Percentiles rank a stretch among this genome's conserved stretches.
Conservation (phyloP, 2,113 vertebrate genomes). For the Oreochromis aureus region DNA sequence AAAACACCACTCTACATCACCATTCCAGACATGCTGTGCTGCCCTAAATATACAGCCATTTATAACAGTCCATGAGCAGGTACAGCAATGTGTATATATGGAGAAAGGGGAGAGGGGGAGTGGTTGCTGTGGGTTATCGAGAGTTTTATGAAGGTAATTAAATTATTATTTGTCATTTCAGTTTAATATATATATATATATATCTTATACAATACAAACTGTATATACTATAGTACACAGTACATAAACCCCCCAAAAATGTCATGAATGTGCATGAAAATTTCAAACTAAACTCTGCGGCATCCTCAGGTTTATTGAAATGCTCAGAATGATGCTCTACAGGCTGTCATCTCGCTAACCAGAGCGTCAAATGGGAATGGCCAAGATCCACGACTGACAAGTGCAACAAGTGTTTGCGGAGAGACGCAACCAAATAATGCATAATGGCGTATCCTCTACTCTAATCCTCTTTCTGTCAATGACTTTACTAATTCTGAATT, state of each 20-base stretch:
- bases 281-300: not conserved
- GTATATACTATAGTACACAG: not conserved
- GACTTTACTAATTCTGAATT: not conserved
- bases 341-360: not conserved
- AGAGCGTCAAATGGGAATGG: not conserved
- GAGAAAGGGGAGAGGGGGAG: not conserved
- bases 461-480: not conserved
- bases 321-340: not conserved
- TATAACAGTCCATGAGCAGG: not conserved
- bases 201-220: not conserved
- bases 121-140: not conserved
- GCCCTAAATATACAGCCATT: not conserved
- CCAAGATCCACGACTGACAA: not conserved
- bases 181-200: not conserved
- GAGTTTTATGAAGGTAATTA: not conserved
- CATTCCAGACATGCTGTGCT: not conserved
- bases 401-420: not conserved
- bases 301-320: not conserved
- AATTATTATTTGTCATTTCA: not conserved
- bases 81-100: not conserved
- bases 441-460: not conserved
- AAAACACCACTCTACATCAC: not conserved
- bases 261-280: not conserved
- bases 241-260: not conserved
- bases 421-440: not conserved